These are phyloP conservation scores for Meles meles DNA, from an alignment of 2,113 vertebrate species.

Conservation along the genomic window DNA sequence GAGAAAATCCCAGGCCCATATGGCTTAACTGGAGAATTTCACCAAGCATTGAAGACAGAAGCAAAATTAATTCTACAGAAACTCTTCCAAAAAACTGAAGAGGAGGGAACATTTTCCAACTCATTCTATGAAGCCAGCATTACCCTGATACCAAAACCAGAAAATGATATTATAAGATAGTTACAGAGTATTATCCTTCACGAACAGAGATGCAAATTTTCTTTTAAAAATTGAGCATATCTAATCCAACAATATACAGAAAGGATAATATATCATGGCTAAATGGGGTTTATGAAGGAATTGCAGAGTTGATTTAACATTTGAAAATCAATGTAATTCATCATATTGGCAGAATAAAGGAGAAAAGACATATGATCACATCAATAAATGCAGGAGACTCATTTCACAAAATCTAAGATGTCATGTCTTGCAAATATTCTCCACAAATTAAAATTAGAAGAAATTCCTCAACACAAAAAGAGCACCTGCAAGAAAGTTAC, in stretches of 20 bases:
- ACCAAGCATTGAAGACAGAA: background rate
- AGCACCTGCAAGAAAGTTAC: background rate
- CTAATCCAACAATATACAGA: background rate
- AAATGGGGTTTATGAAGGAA: background rate
- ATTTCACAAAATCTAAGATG: background rate
- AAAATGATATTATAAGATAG: background rate
- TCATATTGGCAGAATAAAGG: background rate
- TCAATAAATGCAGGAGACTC: background rate
- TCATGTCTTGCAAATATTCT: background rate
- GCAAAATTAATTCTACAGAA: background rate
- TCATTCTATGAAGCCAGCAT: background rate
- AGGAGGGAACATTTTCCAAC: background rate
- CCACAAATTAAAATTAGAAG: background rate
- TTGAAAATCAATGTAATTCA: background rate
- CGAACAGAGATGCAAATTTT: background rate
- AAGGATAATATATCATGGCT: background rate
- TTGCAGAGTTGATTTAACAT: background rate
- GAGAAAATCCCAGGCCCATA: background rate
- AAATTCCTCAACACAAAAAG: background rate
- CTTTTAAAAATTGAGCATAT: background rate
- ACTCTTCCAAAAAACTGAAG: background rate
- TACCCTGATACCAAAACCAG: background rate
- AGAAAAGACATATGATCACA: background rate
- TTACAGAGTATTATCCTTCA: background rate
- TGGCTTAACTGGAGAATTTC: background rate